These are phyloP conservation scores for Argyra leucocephala DNA, from an alignment of 2,888 invertebrate species.

Conservation along the genomic window DNA sequence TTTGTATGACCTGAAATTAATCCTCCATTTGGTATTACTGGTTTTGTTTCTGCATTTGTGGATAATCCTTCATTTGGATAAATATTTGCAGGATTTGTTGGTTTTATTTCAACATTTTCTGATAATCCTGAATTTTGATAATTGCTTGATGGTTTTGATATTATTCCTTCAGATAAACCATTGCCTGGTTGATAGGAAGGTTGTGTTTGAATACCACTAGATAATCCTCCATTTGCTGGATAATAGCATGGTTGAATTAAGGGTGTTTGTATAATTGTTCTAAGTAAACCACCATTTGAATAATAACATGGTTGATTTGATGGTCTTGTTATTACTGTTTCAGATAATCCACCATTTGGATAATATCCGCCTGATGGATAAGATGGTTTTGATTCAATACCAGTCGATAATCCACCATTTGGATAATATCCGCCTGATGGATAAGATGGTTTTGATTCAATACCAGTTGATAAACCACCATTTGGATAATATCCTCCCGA, in stretches of 20 bases:
- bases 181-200: neutral
- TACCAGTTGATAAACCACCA: neutral
- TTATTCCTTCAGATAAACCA: neutral
- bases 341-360: neutral
- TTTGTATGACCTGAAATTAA: neutral
- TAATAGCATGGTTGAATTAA: neutral
- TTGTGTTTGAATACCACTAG: neutral
- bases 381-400: neutral
- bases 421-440: neutral
- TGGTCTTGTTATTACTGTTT: neutral
- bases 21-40: neutral
- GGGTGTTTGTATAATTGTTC: neutral
- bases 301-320: neutral
- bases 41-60: neutral
- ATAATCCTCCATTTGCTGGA: neutral
- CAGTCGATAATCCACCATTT: neutral
- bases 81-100: neutral
- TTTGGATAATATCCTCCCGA: too few species aligned
- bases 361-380: neutral
- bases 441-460: neutral
- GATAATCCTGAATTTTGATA: neutral
- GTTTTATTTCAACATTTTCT: neutral
- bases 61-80: neutral
- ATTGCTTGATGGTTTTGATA: neutral
- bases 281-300: neutral